Percentiles rank a stretch among this genome's conserved stretches.
These are phyloP conservation scores for Elephas maximus DNA, from an alignment of 2,113 vertebrate genomes.

Conservation along the genomic window DNA sequence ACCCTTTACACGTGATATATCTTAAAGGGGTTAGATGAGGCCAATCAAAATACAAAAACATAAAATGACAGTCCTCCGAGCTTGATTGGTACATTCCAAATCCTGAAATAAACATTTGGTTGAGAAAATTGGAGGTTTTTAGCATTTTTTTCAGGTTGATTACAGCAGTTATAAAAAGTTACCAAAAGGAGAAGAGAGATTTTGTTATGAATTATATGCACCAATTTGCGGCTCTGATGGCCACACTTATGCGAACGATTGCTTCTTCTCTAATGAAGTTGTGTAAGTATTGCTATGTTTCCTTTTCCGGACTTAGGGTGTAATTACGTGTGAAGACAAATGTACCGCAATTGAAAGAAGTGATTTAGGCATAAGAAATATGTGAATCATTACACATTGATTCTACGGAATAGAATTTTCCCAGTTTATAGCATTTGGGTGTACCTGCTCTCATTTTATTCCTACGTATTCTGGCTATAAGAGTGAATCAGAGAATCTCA, in stretches of 20 bases:
- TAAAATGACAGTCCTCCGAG: background rate
- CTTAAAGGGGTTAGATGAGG: background rate
- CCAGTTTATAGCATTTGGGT: background rate
- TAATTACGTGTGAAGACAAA: background rate
- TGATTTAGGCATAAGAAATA: background rate
- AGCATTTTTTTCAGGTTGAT: slow-evolving; percentile 38
- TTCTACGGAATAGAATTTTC: background rate
- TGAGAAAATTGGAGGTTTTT: background rate
- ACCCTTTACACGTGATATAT: background rate
- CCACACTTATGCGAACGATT: slow-evolving; percentile 1
- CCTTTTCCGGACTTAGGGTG: slow-evolving; percentile 11
- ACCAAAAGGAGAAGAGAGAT: background rate
- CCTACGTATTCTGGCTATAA: background rate
- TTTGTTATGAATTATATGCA: background rate
- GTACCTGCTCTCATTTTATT: background rate
- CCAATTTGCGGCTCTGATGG: slow-evolving; percentile 65
- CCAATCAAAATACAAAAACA: background rate
- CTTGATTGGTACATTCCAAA: slow-evolving; percentile 15
- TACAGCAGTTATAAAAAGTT: slow-evolving; percentile 28
- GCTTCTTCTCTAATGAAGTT: slow-evolving; percentile 45
- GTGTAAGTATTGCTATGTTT: slow-evolving; percentile 53
- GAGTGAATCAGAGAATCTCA: background rate
- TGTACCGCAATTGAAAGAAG: background rate
- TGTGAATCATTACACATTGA: background rate
- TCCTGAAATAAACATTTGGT: background rate